Conservation (phyloP, 2,797 vertebrate species). For the Myripristis jacobus region DNA sequence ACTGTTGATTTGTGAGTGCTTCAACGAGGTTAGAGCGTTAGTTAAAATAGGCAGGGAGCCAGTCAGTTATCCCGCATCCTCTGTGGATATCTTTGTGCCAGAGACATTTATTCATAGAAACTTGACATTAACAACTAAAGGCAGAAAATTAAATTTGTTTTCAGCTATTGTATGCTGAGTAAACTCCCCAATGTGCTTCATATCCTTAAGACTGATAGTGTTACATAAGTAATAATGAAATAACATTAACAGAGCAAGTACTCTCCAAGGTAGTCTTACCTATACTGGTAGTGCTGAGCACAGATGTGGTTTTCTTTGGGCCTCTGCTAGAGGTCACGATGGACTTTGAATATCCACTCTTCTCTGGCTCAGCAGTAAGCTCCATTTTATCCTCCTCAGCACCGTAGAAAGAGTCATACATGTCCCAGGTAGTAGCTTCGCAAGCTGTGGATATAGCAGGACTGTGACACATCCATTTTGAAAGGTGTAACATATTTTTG, state of each 20-base stretch:
- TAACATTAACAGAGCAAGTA: too few species aligned
- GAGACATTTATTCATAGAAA: too few species aligned
- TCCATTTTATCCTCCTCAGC: slow-evolving; percentile 32
- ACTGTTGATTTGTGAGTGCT: too few species aligned
- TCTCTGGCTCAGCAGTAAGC: slow-evolving; percentile 24
- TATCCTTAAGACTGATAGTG: too few species aligned
- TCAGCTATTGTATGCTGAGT: too few species aligned
- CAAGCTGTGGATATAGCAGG: slow-evolving; percentile 73
- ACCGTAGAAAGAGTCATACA: slow-evolving; percentile 76
- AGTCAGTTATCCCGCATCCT: too few species aligned
- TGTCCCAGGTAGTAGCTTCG: slow-evolving; percentile 85
- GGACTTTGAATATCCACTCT: neutral
- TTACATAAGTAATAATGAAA: too few species aligned
- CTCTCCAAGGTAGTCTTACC: slow-evolving; percentile 67
- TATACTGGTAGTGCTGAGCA: slow-evolving; percentile 71
- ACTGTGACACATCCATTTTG: neutral
- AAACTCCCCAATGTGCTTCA: neutral
- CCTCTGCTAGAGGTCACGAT: slow-evolving; percentile 24
- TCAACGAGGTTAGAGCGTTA: too few species aligned
- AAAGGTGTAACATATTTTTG: neutral
- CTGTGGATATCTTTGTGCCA: too few species aligned
- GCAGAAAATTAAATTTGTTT: too few species aligned
- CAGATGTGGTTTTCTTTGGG: slow-evolving; percentile 50
- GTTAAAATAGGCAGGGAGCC: too few species aligned
- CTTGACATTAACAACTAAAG: too few species aligned